phyloP scores from a whole-genome alignment of 2,797 vertebrate species.

The Sternarchorhynchus goeldii region DNA sequence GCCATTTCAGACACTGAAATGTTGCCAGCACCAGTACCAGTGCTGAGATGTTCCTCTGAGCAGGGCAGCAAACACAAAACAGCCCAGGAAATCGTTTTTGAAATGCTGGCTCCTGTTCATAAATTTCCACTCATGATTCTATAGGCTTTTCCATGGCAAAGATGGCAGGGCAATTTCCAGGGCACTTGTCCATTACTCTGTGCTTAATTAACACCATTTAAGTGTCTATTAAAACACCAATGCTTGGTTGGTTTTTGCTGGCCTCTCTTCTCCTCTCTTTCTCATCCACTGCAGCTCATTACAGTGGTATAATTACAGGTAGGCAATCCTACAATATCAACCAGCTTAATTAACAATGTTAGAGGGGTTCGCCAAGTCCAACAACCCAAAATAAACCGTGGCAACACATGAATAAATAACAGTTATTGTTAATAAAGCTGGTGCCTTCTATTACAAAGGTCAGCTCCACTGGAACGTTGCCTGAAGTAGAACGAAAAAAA shows the following conservation, averaged over 20 bases:
- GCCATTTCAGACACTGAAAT: slow-evolving; percentile 56
- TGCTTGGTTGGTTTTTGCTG: slow-evolving; percentile 75
- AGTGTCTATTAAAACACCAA: slow-evolving; percentile 81
- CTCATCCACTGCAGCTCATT: slow-evolving; percentile 75
- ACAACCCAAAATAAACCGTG: slow-evolving; percentile 73
- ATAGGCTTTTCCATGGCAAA: slow-evolving; percentile 52
- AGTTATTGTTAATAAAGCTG: slow-evolving; percentile 71
- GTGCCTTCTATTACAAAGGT: slow-evolving; percentile 70
- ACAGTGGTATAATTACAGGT: slow-evolving; percentile 82
- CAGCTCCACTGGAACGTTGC: slow-evolving; percentile 23
- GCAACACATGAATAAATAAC: slow-evolving; percentile 73
- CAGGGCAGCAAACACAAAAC: slow-evolving; percentile 58
- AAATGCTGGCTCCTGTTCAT: slow-evolving; percentile 56
- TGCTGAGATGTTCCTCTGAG: slow-evolving; percentile 70
- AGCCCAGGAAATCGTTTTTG: slow-evolving; percentile 56
- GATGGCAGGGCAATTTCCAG: slow-evolving; percentile 66
- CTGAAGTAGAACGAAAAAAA: not conserved
- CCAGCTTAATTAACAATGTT: slow-evolving; percentile 77
- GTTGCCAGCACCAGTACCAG: slow-evolving; percentile 65
- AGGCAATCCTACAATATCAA: slow-evolving; percentile 74
- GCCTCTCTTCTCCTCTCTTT: slow-evolving; percentile 69
- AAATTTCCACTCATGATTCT: slow-evolving; percentile 58
- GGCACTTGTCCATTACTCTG: slow-evolving; percentile 68
- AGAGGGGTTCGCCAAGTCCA: slow-evolving; percentile 71
- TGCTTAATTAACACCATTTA: slow-evolving; percentile 82